These are phyloP conservation scores for Capitella teleta DNA, from an alignment of 1,140 invertebrate genomes.

Conservation along the genomic window DNA sequence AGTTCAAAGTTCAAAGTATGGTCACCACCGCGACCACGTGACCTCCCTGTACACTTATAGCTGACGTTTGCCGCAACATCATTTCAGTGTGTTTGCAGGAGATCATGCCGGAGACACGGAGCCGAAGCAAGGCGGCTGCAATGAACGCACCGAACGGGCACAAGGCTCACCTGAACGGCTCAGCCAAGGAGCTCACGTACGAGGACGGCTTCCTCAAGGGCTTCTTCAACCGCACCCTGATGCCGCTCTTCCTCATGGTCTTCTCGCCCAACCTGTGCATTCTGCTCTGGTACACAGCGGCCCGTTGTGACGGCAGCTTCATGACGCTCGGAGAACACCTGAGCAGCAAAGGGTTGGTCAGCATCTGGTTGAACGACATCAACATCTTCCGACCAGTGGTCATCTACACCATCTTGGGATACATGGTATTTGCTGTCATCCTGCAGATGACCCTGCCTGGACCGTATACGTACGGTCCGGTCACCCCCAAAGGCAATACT, in stretches of 20 bases:
- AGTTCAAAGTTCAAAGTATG: no score
- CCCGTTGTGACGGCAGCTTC: slow-evolving; percentile 29
- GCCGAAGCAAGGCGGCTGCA: no score
- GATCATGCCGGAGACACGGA: no score
- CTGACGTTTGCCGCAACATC: no score
- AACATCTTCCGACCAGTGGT: slow-evolving; percentile 18
- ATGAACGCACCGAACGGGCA: no score
- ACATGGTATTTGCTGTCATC: slow-evolving; percentile 23
- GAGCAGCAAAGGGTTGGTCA: slow-evolving; percentile 3
- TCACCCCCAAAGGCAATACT: slow-evolving; percentile 43
- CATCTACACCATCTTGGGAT: slow-evolving; percentile 23
- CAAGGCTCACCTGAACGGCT: not conserved
- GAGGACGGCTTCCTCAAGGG: slow-evolving; percentile 1
- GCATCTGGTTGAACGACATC: slow-evolving; percentile 26
- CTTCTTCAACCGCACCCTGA: slow-evolving; percentile 19
- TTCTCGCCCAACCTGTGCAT: slow-evolving; percentile 28
- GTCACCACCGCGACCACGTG: no score
- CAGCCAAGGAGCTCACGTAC: not conserved
- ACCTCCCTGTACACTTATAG: no score
- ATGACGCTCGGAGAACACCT: not conserved
- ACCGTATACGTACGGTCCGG: slow-evolving; percentile 42
- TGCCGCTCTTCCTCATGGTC: slow-evolving; percentile 26
- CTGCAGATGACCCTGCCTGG: slow-evolving; percentile 41
- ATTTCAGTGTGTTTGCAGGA: no score
- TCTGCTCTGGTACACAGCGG: slow-evolving; percentile 30